Base-by-base conservation (phyloP, 2,113 vertebrate genomes). In the Ibidorhyncha struthersii region DNA sequence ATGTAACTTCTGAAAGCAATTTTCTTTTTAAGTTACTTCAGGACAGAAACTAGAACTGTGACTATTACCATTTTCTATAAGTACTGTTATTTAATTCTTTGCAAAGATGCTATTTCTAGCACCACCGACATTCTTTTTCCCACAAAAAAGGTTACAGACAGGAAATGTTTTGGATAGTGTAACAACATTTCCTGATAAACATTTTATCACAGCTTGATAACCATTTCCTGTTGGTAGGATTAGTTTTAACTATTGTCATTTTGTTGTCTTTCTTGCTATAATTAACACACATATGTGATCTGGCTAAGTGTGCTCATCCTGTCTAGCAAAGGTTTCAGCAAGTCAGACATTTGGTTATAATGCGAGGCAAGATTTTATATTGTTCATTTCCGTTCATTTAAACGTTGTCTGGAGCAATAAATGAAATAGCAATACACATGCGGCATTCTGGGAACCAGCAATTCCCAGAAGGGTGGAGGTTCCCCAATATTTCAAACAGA, bases 181-280 rank as follows among this genome's bases (percentile, higher is more conserved):
- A 96, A 96, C 96, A 98, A 96, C 87, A 90, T 97, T 98, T 98
- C 95, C 97, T 96, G 96, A 88, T 95, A 98, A 98, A 97, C 90
- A 96, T 78, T 98, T 93, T 98, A 90, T 95, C 83, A 50, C 93
- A 94, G 96, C 86, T 93, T 97, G 95, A 96, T 95, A 98, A 97
- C 93, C 82, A 89, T 97, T 98, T 98, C 97, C 98, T 97, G 89
- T 93, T 93, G 61, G 81, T 80, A 93, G 81, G n/a, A 52, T 79
- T 96, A 94, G 32, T 80, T 96, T 50, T 86, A 93, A 69, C 87
- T 94, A 70, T 90, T 94, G 86, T 77, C 50, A 73, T 94, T 96
- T 93, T 96, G 59, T 96, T 97, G 92, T 56, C 79, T 71, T 81
- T 91, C 84, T 95, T 96, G 65, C 94, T 97, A 96, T 94, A 97